Percentiles rank a stretch among this genome's conserved stretches.
These are phyloP conservation scores for Pyrocephalus nanus DNA, from an alignment of 2,797 vertebrate species.

Conservation along the genomic window DNA sequence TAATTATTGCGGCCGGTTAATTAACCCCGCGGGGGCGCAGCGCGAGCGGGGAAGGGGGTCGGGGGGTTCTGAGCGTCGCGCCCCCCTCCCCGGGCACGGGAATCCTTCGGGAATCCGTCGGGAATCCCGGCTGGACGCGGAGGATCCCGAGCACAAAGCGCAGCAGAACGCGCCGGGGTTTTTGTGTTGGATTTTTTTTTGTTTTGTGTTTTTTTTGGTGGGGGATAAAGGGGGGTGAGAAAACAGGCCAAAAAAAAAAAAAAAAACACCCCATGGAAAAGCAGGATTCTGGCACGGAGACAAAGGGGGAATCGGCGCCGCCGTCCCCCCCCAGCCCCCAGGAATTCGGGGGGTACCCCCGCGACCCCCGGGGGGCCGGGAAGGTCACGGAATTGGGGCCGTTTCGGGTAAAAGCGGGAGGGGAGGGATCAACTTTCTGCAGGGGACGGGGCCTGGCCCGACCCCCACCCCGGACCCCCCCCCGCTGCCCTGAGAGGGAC, in stretches of 20 bases:
- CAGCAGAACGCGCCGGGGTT: background rate
- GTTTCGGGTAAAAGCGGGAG: background rate
- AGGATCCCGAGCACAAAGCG: background rate
- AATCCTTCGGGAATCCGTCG: background rate
- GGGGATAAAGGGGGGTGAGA: too few species aligned
- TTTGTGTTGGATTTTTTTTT: too few species aligned
- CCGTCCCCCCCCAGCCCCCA: background rate
- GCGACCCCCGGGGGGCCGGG: background rate
- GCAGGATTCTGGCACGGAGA: background rate
- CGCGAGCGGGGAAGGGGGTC: background rate
- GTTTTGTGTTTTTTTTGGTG: too few species aligned
- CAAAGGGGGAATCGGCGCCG: background rate
- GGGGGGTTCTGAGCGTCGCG: background rate
- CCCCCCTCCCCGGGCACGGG: background rate
- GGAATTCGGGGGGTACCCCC: background rate
- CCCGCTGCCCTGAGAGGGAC: too few species aligned
- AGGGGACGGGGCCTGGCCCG: background rate
- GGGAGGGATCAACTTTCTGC: background rate
- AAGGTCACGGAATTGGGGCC: background rate
- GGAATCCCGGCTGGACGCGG: background rate
- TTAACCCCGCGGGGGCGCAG: too few species aligned
- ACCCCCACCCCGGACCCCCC: background rate
- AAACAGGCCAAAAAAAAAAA: too few species aligned
- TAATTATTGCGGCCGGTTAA: too few species aligned
- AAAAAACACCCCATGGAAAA: background rate